Evolutionary conservation across 30 jellyfish, hydroid and myxozoan species (phyloP).

Genomic region (Aurelia coerulea): DNA sequence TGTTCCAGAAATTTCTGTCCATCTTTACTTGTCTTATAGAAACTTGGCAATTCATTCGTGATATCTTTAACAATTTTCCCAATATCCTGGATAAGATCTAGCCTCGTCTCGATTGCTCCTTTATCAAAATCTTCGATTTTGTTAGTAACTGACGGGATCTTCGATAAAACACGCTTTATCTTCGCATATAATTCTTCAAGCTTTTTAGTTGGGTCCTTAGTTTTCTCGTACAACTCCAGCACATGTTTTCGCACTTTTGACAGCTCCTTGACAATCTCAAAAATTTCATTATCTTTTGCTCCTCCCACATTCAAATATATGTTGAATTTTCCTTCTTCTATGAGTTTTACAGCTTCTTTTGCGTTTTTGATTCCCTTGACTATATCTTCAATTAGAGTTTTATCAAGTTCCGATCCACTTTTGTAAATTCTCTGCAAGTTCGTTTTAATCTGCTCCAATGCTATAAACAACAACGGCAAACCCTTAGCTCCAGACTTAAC

Average conservation of each 20-base stretch:
- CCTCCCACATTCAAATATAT: conserved; percentile 49
- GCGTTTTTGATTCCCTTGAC: conserved; percentile 47
- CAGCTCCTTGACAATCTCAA: conserved; percentile 17
- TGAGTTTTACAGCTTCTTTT: conserved; percentile 32
- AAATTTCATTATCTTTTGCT: conserved; percentile 32
- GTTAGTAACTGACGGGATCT: conserved; percentile 23
- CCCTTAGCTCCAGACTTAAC: conserved; percentile 53
- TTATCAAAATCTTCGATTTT: conserved; percentile 9
- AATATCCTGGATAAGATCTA: conserved; percentile 6
- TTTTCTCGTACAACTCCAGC: conserved; percentile 18
- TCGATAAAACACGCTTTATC: conserved; percentile 5
- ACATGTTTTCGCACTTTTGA: conserved; percentile 14
- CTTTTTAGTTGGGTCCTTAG: conserved; percentile 47
- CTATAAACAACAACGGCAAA: conserved; percentile 34
- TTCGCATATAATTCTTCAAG: neutral
- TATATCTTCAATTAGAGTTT: conserved; percentile 46
- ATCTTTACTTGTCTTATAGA: conserved; percentile 3
- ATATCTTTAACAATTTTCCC: conserved; percentile 37
- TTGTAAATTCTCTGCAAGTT: conserved; percentile 68
- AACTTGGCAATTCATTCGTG: neutral
- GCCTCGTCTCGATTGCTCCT: conserved; percentile 66
- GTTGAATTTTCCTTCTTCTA: conserved; percentile 33
- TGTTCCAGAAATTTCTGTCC: conserved; percentile 11
- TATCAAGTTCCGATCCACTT: conserved; percentile 55
- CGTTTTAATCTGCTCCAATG: conserved; percentile 81